A percentile compares a stretch with the other conserved stretches of the same genome.
Conservation (phyloP, 2,113 vertebrate genomes). For the Phodopus roborovskii region DNA sequence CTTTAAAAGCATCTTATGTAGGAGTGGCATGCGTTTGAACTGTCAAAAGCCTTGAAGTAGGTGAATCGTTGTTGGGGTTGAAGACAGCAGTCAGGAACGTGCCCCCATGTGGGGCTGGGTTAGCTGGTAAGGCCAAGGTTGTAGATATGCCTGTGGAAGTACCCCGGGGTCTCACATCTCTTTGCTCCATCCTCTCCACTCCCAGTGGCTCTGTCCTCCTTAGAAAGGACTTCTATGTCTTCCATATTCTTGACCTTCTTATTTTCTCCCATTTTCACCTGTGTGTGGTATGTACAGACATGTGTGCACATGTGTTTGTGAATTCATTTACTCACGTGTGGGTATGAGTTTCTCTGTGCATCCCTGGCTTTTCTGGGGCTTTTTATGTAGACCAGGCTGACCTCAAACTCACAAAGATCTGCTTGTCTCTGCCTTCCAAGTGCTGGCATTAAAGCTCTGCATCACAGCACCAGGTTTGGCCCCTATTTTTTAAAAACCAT, state of each 20-base stretch:
- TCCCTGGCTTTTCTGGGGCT: neutral
- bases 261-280: neutral
- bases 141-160: neutral
- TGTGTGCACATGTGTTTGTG: too few relatives aligned
- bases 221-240: neutral
- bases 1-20: conserved; percentile 1
- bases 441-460: neutral
- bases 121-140: neutral
- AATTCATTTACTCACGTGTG: too few relatives aligned
- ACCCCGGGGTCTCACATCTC: neutral
- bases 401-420: neutral
- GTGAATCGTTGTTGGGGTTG: neutral
- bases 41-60: neutral
- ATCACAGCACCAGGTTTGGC: neutral
- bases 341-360: neutral
- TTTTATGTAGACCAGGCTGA: neutral
- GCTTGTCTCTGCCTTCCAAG: neutral
- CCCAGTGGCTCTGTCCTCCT: neutral
- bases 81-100: neutral
- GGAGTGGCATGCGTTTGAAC: neutral
- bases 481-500: neutral
- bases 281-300: neutral
- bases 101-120: neutral
- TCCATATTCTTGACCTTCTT: neutral
- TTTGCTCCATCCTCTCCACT: neutral